phyloP scores from a whole-genome alignment of 2,797 vertebrate species.

The Phataginus tetradactyla region DNA sequence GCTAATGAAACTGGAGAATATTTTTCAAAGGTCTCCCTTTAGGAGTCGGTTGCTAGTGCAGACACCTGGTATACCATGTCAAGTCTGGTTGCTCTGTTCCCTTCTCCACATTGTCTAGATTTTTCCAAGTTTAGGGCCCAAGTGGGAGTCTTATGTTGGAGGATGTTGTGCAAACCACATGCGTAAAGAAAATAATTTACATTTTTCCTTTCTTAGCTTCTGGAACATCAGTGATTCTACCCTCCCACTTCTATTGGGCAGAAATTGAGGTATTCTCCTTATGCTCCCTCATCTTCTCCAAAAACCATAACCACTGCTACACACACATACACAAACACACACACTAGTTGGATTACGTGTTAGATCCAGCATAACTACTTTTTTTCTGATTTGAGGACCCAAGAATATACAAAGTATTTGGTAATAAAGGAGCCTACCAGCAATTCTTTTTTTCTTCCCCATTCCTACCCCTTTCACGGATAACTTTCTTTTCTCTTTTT shows the following conservation, averaged over 20 bases:
- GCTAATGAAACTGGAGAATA: neutral
- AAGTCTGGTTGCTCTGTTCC: conserved; percentile 59
- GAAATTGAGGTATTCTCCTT: conserved; percentile 83
- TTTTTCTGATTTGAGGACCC: neutral
- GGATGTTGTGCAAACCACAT: conserved; percentile 83
- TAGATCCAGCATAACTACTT: conserved; percentile 41
- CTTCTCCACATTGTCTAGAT: conserved; percentile 61
- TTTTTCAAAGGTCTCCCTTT: neutral
- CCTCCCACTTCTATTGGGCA: conserved; percentile 82
- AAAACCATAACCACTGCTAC: conserved; percentile 29
- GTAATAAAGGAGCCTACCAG: neutral
- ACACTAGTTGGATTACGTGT: neutral
- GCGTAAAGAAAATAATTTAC: conserved; percentile 82
- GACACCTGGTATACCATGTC: conserved; percentile 47
- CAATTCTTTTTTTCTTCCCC: neutral
- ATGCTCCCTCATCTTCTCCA: conserved; percentile 75
- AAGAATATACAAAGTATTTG: neutral
- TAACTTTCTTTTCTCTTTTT: neutral
- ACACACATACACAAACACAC: neutral
- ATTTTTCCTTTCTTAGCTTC: conserved; percentile 84
- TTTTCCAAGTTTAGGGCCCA: conserved; percentile 80
- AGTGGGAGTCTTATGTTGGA: conserved; percentile 81
- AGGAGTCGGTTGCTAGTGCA: conserved; percentile 25
- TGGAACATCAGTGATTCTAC: conserved; percentile 82
- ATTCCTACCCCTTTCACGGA: neutral